phyloP scores from a whole-genome alignment of 2,113 vertebrate species.

The Datnioides undecimradiatus region DNA sequence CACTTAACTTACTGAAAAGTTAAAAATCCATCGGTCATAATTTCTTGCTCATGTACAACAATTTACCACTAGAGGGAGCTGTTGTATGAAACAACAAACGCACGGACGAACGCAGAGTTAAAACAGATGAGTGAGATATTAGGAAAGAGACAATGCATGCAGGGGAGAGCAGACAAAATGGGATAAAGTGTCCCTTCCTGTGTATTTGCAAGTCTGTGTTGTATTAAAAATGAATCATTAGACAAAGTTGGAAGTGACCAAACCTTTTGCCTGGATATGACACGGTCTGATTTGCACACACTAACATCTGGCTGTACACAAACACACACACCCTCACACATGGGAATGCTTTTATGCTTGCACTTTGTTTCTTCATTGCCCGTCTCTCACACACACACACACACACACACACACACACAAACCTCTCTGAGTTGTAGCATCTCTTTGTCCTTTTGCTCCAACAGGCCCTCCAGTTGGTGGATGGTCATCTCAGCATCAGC shows the following conservation, averaged over 20 bases:
- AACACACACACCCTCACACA: slow-evolving; percentile 25
- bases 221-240: slow-evolving; percentile 14
- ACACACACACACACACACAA: slow-evolving; percentile 51
- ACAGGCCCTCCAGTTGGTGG: slow-evolving; percentile 93
- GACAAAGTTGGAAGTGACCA: slow-evolving; percentile 15
- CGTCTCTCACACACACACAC: no score
- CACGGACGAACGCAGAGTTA: rapidly evolving
- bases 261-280: slow-evolving; percentile 22
- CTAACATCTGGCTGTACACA: slow-evolving; percentile 56
- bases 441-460: slow-evolving; percentile 96
- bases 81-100: slow-evolving; percentile 33
- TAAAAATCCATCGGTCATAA: background rate
- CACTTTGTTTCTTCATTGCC: background rate
- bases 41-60: background rate
- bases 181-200: slow-evolving; percentile 9
- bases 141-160: background rate
- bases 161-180: background rate
- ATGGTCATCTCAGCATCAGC: slow-evolving; percentile 97
- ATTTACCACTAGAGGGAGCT: slow-evolving; percentile 63
- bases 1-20: background rate
- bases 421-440: slow-evolving; percentile 93
- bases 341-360: slow-evolving; percentile 29
- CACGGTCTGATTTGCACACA: slow-evolving; percentile 34
- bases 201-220: slow-evolving; percentile 25
- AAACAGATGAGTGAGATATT: background rate